Evolutionary conservation across 2,888 invertebrate genomes (phyloP), one percentile per base, ranked within the genome.

Genomic region (Lochmaea capreae): DNA sequence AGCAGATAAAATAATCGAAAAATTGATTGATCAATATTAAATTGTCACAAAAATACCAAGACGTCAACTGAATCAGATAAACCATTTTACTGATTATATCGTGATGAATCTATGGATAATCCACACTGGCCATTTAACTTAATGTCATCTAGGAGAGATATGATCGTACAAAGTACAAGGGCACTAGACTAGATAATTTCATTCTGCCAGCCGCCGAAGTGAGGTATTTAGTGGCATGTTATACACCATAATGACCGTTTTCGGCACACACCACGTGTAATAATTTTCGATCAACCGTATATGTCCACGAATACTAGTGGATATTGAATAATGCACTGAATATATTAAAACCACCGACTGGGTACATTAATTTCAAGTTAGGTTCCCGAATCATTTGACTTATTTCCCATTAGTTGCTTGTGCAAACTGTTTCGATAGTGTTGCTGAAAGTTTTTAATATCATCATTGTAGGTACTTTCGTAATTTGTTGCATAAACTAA

Each of bases 221-320:
- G 54, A 18, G 54, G 54, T 54, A 54, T 54, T n/a, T 54, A 54
- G 54, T 54, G 16, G 16, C 54, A 18, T 54, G 54, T 54, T 54
- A 18, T 54, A 54, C 54, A 54, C 54, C 54, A 18, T 54, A 54
- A 54, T 54, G 54, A 54, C 54, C 54, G 54, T 54, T 54, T 54
- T 54, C 54, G 16, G 18, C 6, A 18, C 54, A 18, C 1, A n/a
- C 54, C 14, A 54, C 54, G n/a, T 10, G 16, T 4, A 14, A 46
- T 46, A 46, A 46, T 46, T 46, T 46, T 12, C 12, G 46, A 46
- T 46, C 46, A 46, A 46, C 46, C 11, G 46, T 39, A 46, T 12
- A 14, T 46, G 46, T 46, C 46, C 11, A 14, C 46, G 46, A 46
- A 46, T 12, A 14, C 46, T 46, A 12, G 14, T 46, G 14, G 46